A percentile compares a stretch with the other conserved stretches of the same genome.
phyloP scores from a whole-genome alignment of 2,113 vertebrate species.

The Hucho hucho region DNA sequence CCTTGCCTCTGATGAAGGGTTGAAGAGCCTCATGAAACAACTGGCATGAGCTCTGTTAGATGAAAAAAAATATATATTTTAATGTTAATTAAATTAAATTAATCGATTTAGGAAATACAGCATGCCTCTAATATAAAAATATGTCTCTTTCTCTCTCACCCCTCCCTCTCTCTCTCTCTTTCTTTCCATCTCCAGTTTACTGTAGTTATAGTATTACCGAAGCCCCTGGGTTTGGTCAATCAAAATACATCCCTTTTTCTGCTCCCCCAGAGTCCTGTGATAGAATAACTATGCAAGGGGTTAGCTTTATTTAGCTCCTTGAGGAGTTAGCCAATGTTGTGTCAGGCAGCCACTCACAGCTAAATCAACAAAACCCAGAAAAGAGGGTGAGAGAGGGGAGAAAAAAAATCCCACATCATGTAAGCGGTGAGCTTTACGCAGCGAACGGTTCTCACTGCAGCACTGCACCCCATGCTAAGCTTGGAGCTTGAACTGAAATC shows the following conservation, averaged over 20 bases:
- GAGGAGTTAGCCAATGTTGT: conserved; percentile 64
- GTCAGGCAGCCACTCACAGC: conserved; percentile 66
- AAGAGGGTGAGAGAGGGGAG: conserved; percentile 4
- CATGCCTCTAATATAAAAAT: background rate
- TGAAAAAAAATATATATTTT: too few species aligned
- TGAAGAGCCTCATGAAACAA: background rate
- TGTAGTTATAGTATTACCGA: conserved; percentile 49
- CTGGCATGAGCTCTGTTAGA: too few species aligned
- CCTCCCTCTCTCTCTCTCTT: conserved; percentile 6
- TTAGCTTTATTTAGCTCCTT: conserved; percentile 67
- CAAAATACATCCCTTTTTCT: conserved; percentile 68
- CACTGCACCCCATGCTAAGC: conserved; percentile 61
- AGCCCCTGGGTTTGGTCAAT: conserved; percentile 59
- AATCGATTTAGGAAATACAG: background rate
- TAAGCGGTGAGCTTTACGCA: conserved; percentile 62
- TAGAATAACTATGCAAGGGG: conserved; percentile 66
- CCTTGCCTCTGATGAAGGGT: background rate
- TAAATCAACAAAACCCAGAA: conserved; percentile 66
- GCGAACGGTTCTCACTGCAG: conserved; percentile 43
- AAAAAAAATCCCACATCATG: conserved; percentile 38
- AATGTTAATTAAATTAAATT: background rate
- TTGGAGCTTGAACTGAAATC: conserved; percentile 71
- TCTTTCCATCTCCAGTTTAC: conserved; percentile 26
- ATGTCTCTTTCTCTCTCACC: conserved; percentile 10
- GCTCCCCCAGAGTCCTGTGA: conserved; percentile 51